Conservation (phyloP, 2,888 invertebrate species). For the Polymixis flavicincta region DNA sequence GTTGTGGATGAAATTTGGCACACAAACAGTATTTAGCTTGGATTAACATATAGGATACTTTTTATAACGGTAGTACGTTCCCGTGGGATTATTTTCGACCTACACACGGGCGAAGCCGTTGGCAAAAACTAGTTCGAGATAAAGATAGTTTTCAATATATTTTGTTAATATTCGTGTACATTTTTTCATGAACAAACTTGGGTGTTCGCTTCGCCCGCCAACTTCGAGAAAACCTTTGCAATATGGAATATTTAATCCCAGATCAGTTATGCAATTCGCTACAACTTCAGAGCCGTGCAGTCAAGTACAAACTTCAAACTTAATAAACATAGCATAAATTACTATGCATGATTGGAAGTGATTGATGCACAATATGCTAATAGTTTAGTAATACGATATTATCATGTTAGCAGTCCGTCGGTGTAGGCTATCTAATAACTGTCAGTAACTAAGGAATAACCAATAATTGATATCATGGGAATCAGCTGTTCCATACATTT, state of each 20-base stretch:
- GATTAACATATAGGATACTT: too few species aligned
- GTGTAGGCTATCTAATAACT: neutral
- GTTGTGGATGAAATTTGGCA: too few species aligned
- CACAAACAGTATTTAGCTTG: too few species aligned
- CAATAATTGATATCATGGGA: neutral
- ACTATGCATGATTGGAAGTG: conserved; percentile 34
- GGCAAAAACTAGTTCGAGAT: neutral
- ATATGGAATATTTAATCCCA: conserved; percentile 58
- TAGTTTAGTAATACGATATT: neutral
- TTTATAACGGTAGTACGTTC: too few species aligned
- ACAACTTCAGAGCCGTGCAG: conserved; percentile 43
- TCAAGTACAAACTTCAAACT: conserved; percentile 51
- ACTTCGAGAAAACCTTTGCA: conserved; percentile 53
- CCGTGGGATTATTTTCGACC: too few species aligned
- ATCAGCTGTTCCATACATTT: neutral
- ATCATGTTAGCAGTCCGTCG: neutral
- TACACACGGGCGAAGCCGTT: too few species aligned
- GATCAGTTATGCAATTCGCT: conserved; percentile 58
- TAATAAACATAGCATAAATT: conserved; percentile 47
- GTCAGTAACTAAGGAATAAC: neutral
- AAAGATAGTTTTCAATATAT: conserved; percentile 26
- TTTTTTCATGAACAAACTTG: conserved; percentile 44
- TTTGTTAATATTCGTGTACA: conserved; percentile 21
- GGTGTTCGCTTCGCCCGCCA: conserved; percentile 27
- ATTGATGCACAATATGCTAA: conserved; percentile 38